Evolutionary conservation across 1,140 invertebrate species (phyloP), one percentile per base, ranked within the genome.

Genomic region (Pomacea maculata): DNA sequence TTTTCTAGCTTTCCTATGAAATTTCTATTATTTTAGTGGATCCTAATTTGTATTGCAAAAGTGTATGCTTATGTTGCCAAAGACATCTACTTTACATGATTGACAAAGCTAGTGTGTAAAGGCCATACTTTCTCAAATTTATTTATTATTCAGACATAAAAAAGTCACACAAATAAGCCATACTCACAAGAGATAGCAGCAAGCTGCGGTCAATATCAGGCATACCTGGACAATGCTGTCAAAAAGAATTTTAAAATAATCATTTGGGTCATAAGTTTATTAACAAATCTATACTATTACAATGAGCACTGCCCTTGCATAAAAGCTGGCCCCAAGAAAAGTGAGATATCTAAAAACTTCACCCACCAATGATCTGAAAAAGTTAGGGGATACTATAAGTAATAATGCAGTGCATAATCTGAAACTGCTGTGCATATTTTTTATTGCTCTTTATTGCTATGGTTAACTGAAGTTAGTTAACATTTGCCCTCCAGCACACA

Each of bases 121-220:
- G 55, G n/a, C 29, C 17, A 45, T 15, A 17, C n/a, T 29, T 9
- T 19, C 45, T 52, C 45, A 74, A 29, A 14, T 25, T 17, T 7
- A 3, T 54, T 74, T 74, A 6, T 15, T 52, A 52, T 54, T 7
- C 52, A 25, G 15, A 54, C 7, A 57, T 25, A 11, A 19, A 25
- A 52, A 34, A 25, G 54, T 55, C 45, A 12, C 12, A 54, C 45
- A 54, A 5, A 54, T 55, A 54, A 74, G 25, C 15, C 61, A 45
- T 86, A 96, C 96, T 96, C 93, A 97, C 96, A 97, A 97, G 65
- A 97, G 92, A 95, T 96, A 98, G 91, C 96, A 97, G 68, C 95
- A 95, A 54, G 95, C 95, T n/a, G 95, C 96, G 77, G 96, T 97
- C 89, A 97, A 88, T 91, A 97, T 95, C 68, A 97, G 92, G 85